Base-by-base conservation (phyloP, 2,797 vertebrate species). In the Tapirus indicus region DNA sequence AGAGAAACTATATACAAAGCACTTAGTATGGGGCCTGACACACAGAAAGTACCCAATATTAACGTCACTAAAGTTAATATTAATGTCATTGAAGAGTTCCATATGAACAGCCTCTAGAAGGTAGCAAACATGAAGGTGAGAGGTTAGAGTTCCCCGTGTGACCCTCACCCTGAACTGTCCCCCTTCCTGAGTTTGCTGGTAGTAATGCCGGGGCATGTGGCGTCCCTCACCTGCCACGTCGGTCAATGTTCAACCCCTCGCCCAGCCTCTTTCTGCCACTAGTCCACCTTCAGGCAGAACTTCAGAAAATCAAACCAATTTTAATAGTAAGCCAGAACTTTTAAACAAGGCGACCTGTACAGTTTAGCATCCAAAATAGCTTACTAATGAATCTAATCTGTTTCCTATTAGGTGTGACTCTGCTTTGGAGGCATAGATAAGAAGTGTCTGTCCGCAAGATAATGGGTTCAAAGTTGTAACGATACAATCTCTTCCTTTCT, bases 401-500 rank as follows among this genome's bases (percentile, higher is more conserved):
- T 49, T 88, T 89, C 68, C 7, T 35, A 35, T 47, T 88, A 74
- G 20, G 62, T 82, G 18, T 21, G 66, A 86, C 8, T 78, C 62
- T 71, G 29, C 17, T 78, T 78, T 32, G 52, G 27, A 69, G 64
- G 62, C 72, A 60, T 52, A 60, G 62, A 79, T 58, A 35, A 60
- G 69, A 72, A 86, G 17, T 72, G 4, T 71, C 87, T 94, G 21
- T 54, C 32, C n/a, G 56, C 64, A 78, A 92, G 44, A 38, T 79
- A 89, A 49, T 18, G 9, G 20, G 16, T 95, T 91, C 64, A 64
- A 78, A 90, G 62, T 93, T 38, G 86, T 95, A 96, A 94, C 96
- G 12, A 97, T 85, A 69, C 10, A 18, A 17, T 91, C 78, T 97
- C 77, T 98, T 93, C 88, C 97, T 98, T 98, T 95, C 92, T 99